Evolutionary conservation across 1,140 invertebrate species (phyloP), one percentile per base, ranked within the genome.

Genomic region (Lethocerus indicus): DNA sequence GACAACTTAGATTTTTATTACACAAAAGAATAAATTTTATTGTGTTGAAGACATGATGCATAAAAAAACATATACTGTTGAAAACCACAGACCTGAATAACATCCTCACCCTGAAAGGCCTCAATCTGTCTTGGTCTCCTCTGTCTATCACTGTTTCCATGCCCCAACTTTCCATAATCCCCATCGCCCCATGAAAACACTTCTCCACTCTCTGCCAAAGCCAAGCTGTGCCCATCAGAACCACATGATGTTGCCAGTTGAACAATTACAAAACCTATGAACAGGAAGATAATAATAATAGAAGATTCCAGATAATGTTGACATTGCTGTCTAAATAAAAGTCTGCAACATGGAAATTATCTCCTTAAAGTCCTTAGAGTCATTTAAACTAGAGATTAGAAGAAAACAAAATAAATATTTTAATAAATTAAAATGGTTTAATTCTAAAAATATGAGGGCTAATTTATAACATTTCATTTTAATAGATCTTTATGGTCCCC

Each of bases 141-240:
- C 55, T 79, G 76, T 47, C 76, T 58, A 54, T 79, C 76, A 54
- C 71, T 76, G 59, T 78, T 78, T 9, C 77, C 77, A 61, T 80
- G 78, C 2, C 78, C 78, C 25, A 80, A 62, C 65, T 79, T 79
- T 3, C 73, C 74, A 59, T 73, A 73, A 57, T 75, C 72, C 12
- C 72, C 72, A 59, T 74, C 71, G 7, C 72, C 72, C 71, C 72
- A 75, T 36, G 67, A 71, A 55, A 75, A 75, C 18, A 76, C 72
- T 59, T 75, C 74, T 16, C 75, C 74, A 58, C 67, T 71, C 54
- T 75, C 72, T n/a, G 72, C 69, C 28, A 76, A 53, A 18, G 73
- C 74, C 52, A 76, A 58, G 51, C 66, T 72, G 60, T 77, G 74
- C n/a, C 74, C 74, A 63, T 75, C 74, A 18, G 69, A 72, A n/a